A percentile compares a stretch with the other conserved stretches of the same genome.
Conservation (phyloP, 2,113 vertebrate species). For the Xenopus laevis region DNA sequence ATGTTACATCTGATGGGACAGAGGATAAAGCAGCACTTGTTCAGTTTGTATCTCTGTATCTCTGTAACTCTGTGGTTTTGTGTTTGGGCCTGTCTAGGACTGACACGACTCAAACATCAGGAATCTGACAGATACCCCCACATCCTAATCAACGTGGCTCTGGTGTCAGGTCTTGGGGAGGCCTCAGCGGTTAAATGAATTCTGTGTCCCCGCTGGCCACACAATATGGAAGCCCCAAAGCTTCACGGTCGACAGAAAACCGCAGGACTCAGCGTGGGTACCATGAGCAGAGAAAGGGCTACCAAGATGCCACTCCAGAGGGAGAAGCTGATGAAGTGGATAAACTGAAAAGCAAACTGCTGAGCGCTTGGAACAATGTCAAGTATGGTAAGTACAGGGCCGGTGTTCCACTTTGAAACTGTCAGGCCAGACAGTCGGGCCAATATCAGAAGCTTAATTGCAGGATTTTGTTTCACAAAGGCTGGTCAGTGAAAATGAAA, state of each 20-base stretch:
- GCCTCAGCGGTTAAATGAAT: constrained; percentile 68
- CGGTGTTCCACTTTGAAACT: too few species aligned
- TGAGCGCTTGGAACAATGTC: constrained; percentile 86
- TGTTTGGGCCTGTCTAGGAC: too few species aligned
- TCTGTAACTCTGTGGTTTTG: too few species aligned
- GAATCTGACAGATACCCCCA: too few species aligned
- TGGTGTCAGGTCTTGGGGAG: constrained; percentile 17
- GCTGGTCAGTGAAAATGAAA: constrained; percentile 84
- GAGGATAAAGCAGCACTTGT: too few species aligned
- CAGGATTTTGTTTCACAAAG: constrained; percentile 51
- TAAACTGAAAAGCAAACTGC: constrained; percentile 81
- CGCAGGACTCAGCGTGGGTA: constrained; percentile 46
- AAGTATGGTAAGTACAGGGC: constrained; percentile 76
- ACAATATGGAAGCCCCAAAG: constrained; percentile 73
- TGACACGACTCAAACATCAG: too few species aligned
- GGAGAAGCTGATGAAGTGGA: constrained; percentile 83
- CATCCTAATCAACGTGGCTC: constrained; percentile 14
- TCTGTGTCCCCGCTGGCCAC: constrained; percentile 77
- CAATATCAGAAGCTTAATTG: too few species aligned
- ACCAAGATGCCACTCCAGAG: constrained; percentile 45
- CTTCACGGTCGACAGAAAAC: constrained; percentile 58
- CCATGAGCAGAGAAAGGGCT: constrained; percentile 52
- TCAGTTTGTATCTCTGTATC: too few species aligned
- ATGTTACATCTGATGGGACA: too few species aligned
- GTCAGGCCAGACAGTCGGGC: not conserved